phyloP scores from a whole-genome alignment of 2,797 vertebrate genomes.

The Lycodopsis pacificus region DNA sequence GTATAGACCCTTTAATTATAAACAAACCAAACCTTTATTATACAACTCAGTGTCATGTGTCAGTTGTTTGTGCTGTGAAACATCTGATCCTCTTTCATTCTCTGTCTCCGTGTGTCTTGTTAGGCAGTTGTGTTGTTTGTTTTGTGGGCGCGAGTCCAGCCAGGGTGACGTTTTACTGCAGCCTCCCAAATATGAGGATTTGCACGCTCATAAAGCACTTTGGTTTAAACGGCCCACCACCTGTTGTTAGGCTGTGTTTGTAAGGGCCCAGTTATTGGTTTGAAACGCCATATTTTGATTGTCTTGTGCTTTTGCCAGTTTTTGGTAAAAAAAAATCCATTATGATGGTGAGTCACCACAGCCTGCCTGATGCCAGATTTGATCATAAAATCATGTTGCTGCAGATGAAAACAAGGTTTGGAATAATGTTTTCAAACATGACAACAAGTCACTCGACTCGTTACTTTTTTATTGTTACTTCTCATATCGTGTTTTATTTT shows the following conservation, averaged over 20 bases:
- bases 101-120: neutral
- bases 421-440: neutral
- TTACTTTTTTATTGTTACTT: neutral
- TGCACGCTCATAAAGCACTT: neutral
- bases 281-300: constrained; percentile 3
- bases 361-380: neutral
- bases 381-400: constrained; percentile 5
- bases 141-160: neutral
- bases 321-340: constrained; percentile 4
- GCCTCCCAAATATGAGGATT: neutral
- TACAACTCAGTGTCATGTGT: neutral
- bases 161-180: neutral
- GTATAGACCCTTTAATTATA: neutral
- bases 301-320: neutral
- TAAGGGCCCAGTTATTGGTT: neutral
- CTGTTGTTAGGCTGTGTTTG: neutral
- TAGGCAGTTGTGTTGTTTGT: neutral
- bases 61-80: neutral
- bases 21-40: neutral
- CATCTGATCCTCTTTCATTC: neutral
- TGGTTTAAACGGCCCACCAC: neutral
- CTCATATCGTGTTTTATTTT: neutral
- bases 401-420: neutral
- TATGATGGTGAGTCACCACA: constrained; percentile 27
- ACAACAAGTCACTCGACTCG: neutral